These are phyloP conservation scores for Sakesphorus luctuosus DNA, from an alignment of 2,113 vertebrate genomes.

Conservation along the genomic window DNA sequence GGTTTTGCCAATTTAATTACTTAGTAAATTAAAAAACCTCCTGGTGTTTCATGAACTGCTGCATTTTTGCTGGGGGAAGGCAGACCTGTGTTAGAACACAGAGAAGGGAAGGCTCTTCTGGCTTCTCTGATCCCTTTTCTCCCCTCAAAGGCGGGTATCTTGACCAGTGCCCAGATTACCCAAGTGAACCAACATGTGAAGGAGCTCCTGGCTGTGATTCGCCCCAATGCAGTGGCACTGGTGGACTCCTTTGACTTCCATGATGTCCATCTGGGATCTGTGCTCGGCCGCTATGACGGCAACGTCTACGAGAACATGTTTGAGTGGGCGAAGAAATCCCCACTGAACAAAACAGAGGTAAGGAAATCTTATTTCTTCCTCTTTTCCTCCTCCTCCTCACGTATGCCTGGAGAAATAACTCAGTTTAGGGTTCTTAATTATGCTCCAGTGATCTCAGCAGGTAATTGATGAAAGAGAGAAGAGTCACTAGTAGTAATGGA, in stretches of 20 bases:
- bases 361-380: neutral
- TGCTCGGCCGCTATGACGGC: conserved; percentile 94
- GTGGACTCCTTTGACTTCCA: conserved; percentile 92
- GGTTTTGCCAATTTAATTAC: neutral
- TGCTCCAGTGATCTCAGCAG: neutral
- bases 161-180: conserved; percentile 82
- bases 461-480: neutral
- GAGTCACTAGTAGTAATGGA: neutral
- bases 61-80: neutral
- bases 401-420: neutral
- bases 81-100: neutral
- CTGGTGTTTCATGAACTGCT: neutral
- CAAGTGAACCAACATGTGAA: conserved; percentile 84
- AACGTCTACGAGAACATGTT: conserved; percentile 96
- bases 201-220: conserved; percentile 84
- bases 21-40: neutral
- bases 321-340: conserved; percentile 92
- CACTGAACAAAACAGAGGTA: conserved; percentile 91
- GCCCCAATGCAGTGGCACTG: conserved; percentile 87
- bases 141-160: conserved; percentile 80
- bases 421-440: neutral
- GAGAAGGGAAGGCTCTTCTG: neutral
- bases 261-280: conserved; percentile 85
- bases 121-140: neutral
- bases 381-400: neutral